These are phyloP conservation scores for Accipiter cooperii DNA, from an alignment of 2,113 vertebrate species.

Conservation along the genomic window DNA sequence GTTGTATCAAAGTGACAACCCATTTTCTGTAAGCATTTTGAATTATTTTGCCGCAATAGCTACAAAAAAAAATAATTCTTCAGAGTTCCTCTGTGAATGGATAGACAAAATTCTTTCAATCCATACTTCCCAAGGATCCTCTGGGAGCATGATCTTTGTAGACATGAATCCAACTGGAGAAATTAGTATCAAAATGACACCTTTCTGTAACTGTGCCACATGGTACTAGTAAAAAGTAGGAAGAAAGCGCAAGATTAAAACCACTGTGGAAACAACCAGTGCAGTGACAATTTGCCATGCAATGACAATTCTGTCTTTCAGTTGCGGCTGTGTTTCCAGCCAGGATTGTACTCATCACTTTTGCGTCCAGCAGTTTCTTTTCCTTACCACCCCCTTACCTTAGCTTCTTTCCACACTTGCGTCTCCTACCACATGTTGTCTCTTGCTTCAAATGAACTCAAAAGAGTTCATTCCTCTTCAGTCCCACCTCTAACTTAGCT, in stretches of 20 bases:
- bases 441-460: background rate
- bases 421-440: background rate
- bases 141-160: background rate
- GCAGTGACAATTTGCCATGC: background rate
- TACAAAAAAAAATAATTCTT: background rate
- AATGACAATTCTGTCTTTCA: background rate
- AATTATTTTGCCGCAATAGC: background rate
- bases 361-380: background rate
- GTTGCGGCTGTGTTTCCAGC: background rate
- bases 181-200: background rate
- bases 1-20: background rate
- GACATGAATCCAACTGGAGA: background rate
- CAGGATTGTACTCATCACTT: background rate
- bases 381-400: background rate
- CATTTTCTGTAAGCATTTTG: background rate
- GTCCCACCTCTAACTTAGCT: background rate
- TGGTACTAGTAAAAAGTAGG: background rate
- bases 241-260: background rate
- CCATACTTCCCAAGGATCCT: background rate
- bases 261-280: background rate
- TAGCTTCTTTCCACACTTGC: background rate
- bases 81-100: background rate
- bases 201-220: background rate
- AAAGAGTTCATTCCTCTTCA: background rate
- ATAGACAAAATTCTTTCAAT: background rate